Evolutionary conservation across 2,113 vertebrate species (phyloP).

Genomic region (Artemisiospiza belli): DNA sequence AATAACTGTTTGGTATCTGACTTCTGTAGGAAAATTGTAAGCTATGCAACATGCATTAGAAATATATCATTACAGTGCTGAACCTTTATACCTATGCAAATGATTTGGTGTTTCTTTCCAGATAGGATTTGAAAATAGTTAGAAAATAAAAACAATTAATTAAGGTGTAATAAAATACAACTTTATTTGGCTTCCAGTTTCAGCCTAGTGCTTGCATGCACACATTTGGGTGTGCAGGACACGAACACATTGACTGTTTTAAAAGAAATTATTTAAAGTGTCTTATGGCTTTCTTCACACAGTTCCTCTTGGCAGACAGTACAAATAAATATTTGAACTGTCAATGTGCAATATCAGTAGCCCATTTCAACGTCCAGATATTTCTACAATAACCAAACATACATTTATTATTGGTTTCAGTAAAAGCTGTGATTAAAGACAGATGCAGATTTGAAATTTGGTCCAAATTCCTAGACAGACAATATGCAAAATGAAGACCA

Average conservation of each 20-base stretch:
- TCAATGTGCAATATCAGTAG: neutral
- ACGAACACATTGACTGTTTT: neutral
- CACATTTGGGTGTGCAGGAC: rapidly evolving
- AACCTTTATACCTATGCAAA: neutral
- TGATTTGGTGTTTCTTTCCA: neutral
- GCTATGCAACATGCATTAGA: neutral
- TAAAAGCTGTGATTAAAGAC: neutral
- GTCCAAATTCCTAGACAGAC: neutral
- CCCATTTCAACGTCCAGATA: neutral
- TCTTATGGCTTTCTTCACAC: neutral
- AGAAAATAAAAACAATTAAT: neutral
- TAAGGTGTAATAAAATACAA: neutral
- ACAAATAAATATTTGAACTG: neutral
- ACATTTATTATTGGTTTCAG: neutral
- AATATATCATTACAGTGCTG: neutral
- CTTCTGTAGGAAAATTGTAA: neutral
- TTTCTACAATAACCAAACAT: neutral
- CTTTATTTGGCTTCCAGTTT: neutral
- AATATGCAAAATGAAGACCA: neutral
- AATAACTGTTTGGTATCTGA: neutral
- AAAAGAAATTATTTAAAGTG: neutral
- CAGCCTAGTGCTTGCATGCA: neutral
- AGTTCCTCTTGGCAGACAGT: neutral
- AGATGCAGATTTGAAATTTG: neutral
- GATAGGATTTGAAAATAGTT: neutral